Evolutionary conservation across 2,113 vertebrate species (phyloP), one percentile per base, ranked within the genome.

Genomic region (Microtus montanus): DNA sequence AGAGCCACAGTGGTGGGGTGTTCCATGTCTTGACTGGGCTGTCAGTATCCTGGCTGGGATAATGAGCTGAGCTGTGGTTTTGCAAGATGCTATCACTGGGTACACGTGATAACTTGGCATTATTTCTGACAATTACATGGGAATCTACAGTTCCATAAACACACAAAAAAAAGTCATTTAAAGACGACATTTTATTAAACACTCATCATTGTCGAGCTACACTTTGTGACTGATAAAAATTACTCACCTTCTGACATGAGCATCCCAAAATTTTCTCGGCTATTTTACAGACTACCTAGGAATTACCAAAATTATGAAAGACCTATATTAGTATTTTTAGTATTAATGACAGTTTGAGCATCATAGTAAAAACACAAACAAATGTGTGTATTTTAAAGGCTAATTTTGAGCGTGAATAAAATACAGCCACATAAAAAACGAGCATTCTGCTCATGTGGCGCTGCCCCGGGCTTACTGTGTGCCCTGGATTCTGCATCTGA

Each of bases 401-500:
- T 87, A 52, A 1, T 73, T 52, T 52, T 68, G 6, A 88, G 64
- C 17, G 38, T 58, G 7, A 73, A 47, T 85, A 68, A 94, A 54
- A 26, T 38, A 47, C 58, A 83, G 20, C 54, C 87, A 64, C 15
- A 47, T 30, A 47, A 1, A 19, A 77, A 90, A 10, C 22, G 7
- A 78, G 22, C 15, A 35, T 83, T 44, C 0, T 54, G 44, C 52
- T 17, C 9, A 73, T 22, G 75, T 79, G 87, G 80, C 82, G n/a
- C n/a, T 91, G 89, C 20, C 94, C 24, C 3, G 35, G 33, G 82
- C 63, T 80, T 61, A 64, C 87, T 1, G 89, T 95, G 49, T 84
- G 49, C 91, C 88, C 89, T 75, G 80, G 93, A 28, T 41, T 73
- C 90, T 87, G 61, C 91, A 17, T 94, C 90, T 92, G 68, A 77